Percentiles rank a stretch among this genome's conserved stretches.
phyloP scores from a whole-genome alignment of 2,113 vertebrate species.

The Daubentonia madagascariensis region DNA sequence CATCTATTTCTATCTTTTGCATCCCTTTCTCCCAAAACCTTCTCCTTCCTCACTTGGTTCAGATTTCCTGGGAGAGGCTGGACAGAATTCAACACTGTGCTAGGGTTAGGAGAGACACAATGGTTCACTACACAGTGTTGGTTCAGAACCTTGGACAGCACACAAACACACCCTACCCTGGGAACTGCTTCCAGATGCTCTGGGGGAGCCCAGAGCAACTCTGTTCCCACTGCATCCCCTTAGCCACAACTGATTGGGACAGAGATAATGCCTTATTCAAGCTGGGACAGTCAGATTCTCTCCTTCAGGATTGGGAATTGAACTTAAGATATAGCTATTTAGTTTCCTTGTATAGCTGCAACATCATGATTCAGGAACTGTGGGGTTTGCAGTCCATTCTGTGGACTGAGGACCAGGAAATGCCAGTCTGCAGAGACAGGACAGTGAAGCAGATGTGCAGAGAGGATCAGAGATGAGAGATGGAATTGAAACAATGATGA shows the following conservation, averaged over 20 bases:
- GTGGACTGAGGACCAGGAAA: neutral
- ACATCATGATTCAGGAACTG: neutral
- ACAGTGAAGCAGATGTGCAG: neutral
- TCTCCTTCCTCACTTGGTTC: neutral
- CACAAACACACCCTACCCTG: neutral
- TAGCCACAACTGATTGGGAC: neutral
- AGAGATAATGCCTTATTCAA: neutral
- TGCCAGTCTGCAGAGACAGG: neutral
- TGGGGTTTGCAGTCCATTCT: neutral
- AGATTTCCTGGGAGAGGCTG: neutral
- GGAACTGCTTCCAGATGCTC: neutral
- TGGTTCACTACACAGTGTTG: neutral
- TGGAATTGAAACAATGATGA: neutral
- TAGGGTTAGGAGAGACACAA: neutral
- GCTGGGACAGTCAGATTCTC: neutral
- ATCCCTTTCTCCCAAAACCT: neutral
- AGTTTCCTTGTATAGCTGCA: neutral
- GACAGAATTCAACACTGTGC: neutral
- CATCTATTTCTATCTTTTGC: neutral
- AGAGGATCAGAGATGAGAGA: neutral
- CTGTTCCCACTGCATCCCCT: neutral
- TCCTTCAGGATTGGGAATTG: neutral
- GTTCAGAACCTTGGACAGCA: neutral
- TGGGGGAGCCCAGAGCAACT: neutral
- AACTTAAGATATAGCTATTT: neutral